Evolutionary conservation across 2,888 invertebrate genomes (phyloP).

Genomic region (Ferrisia virgata): DNA sequence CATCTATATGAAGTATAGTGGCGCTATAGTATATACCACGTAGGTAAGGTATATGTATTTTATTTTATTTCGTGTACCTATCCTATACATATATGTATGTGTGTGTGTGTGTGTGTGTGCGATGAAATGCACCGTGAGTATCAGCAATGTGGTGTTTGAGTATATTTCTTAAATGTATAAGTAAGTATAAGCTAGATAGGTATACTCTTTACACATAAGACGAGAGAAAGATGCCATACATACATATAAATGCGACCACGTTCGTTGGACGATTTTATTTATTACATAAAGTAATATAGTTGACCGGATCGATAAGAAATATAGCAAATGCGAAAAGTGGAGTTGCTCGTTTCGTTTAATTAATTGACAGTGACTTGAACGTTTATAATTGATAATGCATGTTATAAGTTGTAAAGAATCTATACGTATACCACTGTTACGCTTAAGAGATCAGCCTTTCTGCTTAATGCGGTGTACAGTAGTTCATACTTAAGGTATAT

Average conservation of each 20-base stretch:
- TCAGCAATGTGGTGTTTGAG: neutral
- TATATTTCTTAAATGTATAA: no score
- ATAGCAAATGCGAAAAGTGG: conserved; percentile 8
- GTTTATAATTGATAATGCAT: conserved; percentile 28
- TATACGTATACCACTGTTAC: neutral
- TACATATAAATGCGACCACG: conserved; percentile 2
- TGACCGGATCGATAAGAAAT: conserved; percentile 28
- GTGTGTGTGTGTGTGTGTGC: no score
- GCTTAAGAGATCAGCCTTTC: neutral
- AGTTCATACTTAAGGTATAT: neutral
- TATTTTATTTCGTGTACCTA: no score
- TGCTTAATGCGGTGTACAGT: neutral
- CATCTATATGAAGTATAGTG: no score
- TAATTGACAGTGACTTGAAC: conserved; percentile 26
- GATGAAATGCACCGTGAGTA: neutral
- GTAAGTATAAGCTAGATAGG: no score
- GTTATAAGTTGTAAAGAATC: conserved; percentile 30
- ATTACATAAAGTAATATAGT: conserved; percentile 20
- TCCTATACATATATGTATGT: no score
- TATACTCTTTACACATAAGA: neutral
- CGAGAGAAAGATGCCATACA: neutral
- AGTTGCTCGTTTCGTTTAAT: conserved; percentile 16
- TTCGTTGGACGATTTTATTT: conserved; percentile 16
- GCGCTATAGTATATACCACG: neutral
- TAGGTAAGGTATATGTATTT: no score